Evolutionary conservation across 2,888 invertebrate species (phyloP), one percentile per base, ranked within the genome.

Genomic region (Pedicia rivosa): DNA sequence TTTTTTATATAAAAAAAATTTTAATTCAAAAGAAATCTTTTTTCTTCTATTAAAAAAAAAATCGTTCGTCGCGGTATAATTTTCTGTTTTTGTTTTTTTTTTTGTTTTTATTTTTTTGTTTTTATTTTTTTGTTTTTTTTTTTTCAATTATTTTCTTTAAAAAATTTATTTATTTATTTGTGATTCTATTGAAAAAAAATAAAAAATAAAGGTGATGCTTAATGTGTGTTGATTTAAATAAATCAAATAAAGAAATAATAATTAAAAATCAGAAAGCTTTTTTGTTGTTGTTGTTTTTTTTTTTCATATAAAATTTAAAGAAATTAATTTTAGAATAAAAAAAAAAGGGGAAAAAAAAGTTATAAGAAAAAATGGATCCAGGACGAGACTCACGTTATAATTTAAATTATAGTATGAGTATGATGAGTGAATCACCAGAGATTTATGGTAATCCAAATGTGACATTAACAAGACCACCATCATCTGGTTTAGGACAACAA

Each of bases 301-400:
- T 20, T 8, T 6, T 6, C 5, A 6, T 20, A 20, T 20, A 6
- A 20, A 6, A 6, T 20, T 6, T 20, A 6, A 8, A 5, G 5
- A 6, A 20, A 20, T 6, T 20, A 20, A 20, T 5, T 6, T 20
- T 6, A 8, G 8, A 20, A 20, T 6, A 20, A 6, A 20, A 5
- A 20, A 20, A 20, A 20, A 20, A 20, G 8, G 8, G 8, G 8
- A 20, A 20, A 20, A 20, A 6, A 20, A 20, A 6, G n/a, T 5
- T 24, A 10, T 8, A 24, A 44, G 48, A 55, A 12, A 58, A 54
- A 55, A 84, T 84, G 84, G 84, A 84, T 74, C 79, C 82, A 66
- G 72, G 72, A 64, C 77, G 83, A 69, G 84, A 83, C 71, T 77
- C 81, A 76, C 82, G 84, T 66, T 84, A 82, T 67, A 81, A 79